Percentiles rank a stretch among this genome's conserved stretches.
Conservation (phyloP, 1,140 invertebrate species). For the Aphelenchoides besseyi region DNA sequence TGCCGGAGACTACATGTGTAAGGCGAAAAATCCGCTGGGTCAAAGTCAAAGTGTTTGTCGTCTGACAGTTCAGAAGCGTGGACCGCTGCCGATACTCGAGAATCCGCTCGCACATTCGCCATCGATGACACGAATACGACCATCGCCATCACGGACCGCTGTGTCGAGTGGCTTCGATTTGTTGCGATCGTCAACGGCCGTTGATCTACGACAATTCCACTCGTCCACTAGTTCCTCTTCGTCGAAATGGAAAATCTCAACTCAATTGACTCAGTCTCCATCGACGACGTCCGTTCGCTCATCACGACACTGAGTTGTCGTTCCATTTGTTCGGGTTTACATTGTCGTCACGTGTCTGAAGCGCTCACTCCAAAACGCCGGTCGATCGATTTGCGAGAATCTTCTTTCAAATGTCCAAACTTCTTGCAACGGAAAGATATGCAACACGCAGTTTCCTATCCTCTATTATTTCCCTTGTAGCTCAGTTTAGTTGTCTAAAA, state of each 20-base stretch:
- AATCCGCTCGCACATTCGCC: constrained; percentile 6
- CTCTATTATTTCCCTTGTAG: too few species aligned
- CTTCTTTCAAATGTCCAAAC: too few species aligned
- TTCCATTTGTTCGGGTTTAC: constrained; percentile 2
- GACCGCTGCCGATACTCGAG: constrained; percentile 15
- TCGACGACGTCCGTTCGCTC: too few species aligned
- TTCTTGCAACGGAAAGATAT: too few species aligned
- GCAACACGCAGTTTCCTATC: too few species aligned
- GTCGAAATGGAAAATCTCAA: neutral
- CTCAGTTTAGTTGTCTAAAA: too few species aligned
- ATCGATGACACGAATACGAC: neutral
- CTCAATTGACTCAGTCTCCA: neutral
- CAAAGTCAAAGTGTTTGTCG: constrained; percentile 88
- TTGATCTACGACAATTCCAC: constrained; percentile 7
- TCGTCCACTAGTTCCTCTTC: neutral
- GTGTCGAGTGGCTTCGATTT: neutral
- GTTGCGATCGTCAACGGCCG: neutral
- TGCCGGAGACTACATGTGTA: constrained; percentile 89
- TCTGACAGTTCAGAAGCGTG: constrained; percentile 87
- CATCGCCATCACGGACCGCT: neutral
- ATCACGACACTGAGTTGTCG: neutral
- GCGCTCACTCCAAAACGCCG: too few species aligned
- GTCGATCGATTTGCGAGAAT: too few species aligned
- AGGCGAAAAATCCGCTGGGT: constrained; percentile 85
- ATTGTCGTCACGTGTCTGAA: too few species aligned